Base-by-base conservation (phyloP, 2,797 vertebrate genomes). In the Protosalanx chinensis region DNA sequence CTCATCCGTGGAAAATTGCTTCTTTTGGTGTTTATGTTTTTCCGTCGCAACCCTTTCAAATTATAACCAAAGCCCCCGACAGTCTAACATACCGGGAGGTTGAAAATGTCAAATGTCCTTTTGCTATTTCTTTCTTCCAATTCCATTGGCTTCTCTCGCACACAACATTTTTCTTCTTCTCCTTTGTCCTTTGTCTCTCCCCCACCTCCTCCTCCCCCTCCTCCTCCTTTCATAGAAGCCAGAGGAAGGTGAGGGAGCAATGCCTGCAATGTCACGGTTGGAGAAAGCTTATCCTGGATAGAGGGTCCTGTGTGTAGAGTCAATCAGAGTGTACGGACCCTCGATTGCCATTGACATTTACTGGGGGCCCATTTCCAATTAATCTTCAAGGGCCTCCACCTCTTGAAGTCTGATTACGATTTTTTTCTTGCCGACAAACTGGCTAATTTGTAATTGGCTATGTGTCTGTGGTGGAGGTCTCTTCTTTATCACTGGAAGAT, bases 261-360 rank as follows among this genome's bases (percentile, higher is more conserved):
- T 87, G 84, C 84, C 84, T 85, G 81, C 77, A 72, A 87, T 88
- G 88, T 90, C 89, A 88, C 73, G 76, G 85, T 87, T 84, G 68
- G 77, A 83, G 83, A 86, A 87, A 90, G 84, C 83, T 89, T 88
- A 89, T 89, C 88, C 87, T 72, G 67, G 86, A 84, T 79, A 83
- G 86, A 82, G 80, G 78, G 85, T 77, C 88, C 83, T 90, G 87
- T 90, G 86, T 88, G 86, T 84, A 86, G 86, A 91, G 90, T 90
- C 91, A 90, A 92, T 91, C 88, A 86, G 85, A 79, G 84, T 86
- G 85, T 82, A 84, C 85, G 86, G 88, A 90, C 90, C 88, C 89
- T 89, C 90, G 88, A 92, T 91, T 92, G 89, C 87, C 88, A 88
- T 90, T 93, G 92, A 92, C 93, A 92, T 93, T 93, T 93, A 92